These are phyloP conservation scores for Pentamera pediparva DNA, from an alignment of 53 echinoderm and acorn worm genomes.

Conservation along the genomic window DNA sequence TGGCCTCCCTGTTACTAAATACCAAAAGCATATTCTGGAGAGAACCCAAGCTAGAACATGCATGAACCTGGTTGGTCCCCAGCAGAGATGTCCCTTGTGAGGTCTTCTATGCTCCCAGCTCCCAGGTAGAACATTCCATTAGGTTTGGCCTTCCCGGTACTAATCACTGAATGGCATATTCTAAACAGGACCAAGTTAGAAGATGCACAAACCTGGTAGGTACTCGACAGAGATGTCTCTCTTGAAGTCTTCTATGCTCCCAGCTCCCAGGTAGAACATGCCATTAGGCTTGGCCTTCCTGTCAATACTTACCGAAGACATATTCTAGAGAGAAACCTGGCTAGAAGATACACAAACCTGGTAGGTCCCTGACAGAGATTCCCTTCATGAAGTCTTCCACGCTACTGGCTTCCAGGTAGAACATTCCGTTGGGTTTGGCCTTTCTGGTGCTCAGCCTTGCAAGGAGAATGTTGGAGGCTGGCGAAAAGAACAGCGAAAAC, in stretches of 20 bases:
- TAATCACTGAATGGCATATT: slow-evolving; percentile 69
- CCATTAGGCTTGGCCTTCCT: no score
- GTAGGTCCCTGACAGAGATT: slow-evolving; percentile 74
- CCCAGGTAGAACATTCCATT: slow-evolving; percentile 77
- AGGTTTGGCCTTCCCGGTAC: slow-evolving; percentile 83
- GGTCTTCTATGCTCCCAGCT: slow-evolving; percentile 45
- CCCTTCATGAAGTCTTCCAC: slow-evolving; percentile 73
- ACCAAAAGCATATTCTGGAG: no score
- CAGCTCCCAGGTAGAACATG: slow-evolving; percentile 58
- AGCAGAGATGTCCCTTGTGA: slow-evolving; percentile 70
- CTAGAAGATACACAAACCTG: slow-evolving; percentile 72
- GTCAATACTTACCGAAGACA: no score
- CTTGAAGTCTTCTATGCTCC: slow-evolving; percentile 64
- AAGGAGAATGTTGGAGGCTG: slow-evolving; percentile 75
- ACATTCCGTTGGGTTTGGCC: slow-evolving; percentile 94
- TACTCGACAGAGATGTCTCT: slow-evolving; percentile 69
- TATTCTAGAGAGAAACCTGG: no score
- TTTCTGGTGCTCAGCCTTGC: slow-evolving; percentile 78
- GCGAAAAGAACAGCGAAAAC: background rate
- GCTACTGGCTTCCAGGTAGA: slow-evolving; percentile 44
- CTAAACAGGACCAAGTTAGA: no score
- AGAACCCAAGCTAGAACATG: no score
- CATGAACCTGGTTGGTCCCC: slow-evolving; percentile 79
- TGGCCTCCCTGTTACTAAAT: no score
- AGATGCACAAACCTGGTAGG: slow-evolving; percentile 74